phyloP scores from a whole-genome alignment of 2,797 vertebrate species.

The Enteromius treurensis region DNA sequence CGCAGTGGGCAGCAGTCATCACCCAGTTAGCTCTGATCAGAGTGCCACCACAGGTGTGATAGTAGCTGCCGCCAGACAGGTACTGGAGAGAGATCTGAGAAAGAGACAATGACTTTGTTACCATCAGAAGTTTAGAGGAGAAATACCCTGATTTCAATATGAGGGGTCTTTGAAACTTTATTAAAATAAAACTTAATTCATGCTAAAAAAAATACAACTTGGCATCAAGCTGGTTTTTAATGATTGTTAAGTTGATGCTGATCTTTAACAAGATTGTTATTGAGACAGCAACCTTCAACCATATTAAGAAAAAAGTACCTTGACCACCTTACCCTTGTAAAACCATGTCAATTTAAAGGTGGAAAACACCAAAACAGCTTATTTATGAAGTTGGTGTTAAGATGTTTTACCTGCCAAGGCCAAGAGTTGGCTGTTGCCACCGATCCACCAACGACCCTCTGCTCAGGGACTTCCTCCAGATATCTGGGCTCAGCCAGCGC shows the following conservation, averaged over 20 bases:
- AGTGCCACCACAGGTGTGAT: conserved; percentile 89
- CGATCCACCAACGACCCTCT: conserved; percentile 76
- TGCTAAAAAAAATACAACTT: not conserved
- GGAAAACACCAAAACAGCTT: not conserved
- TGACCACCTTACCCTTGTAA: not conserved
- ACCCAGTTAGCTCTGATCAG: conserved; percentile 85
- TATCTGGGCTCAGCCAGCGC: conserved; percentile 77
- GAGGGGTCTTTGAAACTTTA: not conserved
- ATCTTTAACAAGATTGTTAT: not conserved
- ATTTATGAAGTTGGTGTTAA: not conserved
- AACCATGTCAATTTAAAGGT: not conserved
- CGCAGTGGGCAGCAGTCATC: conserved; percentile 90
- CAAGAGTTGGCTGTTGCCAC: conserved; percentile 75
- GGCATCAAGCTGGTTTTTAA: not conserved
- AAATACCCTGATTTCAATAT: not conserved
- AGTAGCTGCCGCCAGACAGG: conserved; percentile 68
- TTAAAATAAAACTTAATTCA: not conserved
- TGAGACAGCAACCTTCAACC: not conserved
- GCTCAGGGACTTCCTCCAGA: conserved; percentile 66
- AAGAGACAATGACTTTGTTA: not conserved
- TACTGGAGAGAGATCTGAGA: conserved; percentile 88
- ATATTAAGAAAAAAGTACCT: not conserved
- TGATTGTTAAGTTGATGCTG: not conserved
- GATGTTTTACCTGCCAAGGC: conserved; percentile 79
- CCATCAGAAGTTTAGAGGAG: not conserved